Base-by-base conservation (phyloP, 2,888 invertebrate species). In the Anaspis maculata region DNA sequence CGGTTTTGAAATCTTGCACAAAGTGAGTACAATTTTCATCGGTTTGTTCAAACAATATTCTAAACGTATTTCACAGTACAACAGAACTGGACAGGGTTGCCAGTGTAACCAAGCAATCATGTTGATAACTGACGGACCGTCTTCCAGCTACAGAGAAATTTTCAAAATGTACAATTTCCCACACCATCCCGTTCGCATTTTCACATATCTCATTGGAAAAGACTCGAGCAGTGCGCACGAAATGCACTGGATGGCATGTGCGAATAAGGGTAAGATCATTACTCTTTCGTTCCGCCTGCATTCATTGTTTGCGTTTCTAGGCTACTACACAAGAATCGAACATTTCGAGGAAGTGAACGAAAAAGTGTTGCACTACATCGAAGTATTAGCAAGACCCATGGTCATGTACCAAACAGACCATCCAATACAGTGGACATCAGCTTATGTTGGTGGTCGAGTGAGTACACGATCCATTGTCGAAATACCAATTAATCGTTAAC, bases 91-190 rank as follows among this genome's bases (percentile, higher is more conserved):
- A 1, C 80, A 79, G 52, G 91, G 91, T 3, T 85, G 88, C 52
- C 88, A 92, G 58, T 98, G 98, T 61, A 98, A 98, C 70, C 95
- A 95, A 67, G 96, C 95, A 2, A 95, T 98, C 32, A 94, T 98
- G 83, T 69, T 99, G 32, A 84, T 99, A 40, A 95, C 96, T 0
- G 90, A 94, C 48, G 95, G 94, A 13, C 88, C 92, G 7, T 83
- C 91, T 9, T 72, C 76, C 35, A 74, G 68, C 46, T 79, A 73
- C 56, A 69, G 73, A 49, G 74, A 78, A 38, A 69, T 82, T 41
- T 76, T 77, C 56, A 70, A 74, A 46, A 71, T 74, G 31, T 91
- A 90, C 71, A 98, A 96, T 68, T 87, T 83, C 79, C 90, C 90
- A 0, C 88, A 94, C 52, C 83, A 86, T 77, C 84, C 94, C 39